Evolutionary conservation across 2,797 vertebrate species (phyloP).

Genomic region (Anguilla marmorata): DNA sequence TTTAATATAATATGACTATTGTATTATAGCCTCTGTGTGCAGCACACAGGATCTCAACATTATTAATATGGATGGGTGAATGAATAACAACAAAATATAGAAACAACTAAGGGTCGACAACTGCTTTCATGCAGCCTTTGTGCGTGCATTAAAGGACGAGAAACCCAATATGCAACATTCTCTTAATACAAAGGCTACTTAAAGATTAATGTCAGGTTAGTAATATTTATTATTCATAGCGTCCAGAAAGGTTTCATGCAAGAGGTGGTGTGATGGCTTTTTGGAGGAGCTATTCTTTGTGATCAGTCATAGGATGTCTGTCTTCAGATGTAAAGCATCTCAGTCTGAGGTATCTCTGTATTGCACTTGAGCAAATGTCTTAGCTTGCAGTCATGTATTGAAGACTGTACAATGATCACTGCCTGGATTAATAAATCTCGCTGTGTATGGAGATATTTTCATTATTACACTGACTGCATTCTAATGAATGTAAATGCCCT

Average conservation of each 20-base stretch:
- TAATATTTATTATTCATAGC: constrained; percentile 78
- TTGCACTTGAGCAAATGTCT: constrained; percentile 29
- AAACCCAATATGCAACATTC: constrained; percentile 69
- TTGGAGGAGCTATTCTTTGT: constrained; percentile 55
- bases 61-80: constrained; percentile 23
- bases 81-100: constrained; percentile 52
- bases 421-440: not conserved
- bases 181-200: constrained; percentile 68
- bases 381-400: constrained; percentile 19
- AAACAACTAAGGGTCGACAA: constrained; percentile 58
- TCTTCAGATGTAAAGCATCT: constrained; percentile 31
- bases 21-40: not conserved
- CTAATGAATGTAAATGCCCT: constrained; percentile 34
- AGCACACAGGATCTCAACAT: not conserved
- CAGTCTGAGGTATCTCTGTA: constrained; percentile 4
- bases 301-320: constrained; percentile 18
- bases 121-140: constrained; percentile 54
- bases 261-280: constrained; percentile 52
- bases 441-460: constrained; percentile 33
- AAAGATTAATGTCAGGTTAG: constrained; percentile 77
- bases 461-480: not conserved
- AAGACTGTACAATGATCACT: not conserved
- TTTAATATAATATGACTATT: constrained; percentile 14
- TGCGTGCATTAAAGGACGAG: constrained; percentile 55
- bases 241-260: constrained; percentile 64